Evolutionary conservation across 2,888 invertebrate genomes (phyloP).

Genomic region (Allolobophora icterica): DNA sequence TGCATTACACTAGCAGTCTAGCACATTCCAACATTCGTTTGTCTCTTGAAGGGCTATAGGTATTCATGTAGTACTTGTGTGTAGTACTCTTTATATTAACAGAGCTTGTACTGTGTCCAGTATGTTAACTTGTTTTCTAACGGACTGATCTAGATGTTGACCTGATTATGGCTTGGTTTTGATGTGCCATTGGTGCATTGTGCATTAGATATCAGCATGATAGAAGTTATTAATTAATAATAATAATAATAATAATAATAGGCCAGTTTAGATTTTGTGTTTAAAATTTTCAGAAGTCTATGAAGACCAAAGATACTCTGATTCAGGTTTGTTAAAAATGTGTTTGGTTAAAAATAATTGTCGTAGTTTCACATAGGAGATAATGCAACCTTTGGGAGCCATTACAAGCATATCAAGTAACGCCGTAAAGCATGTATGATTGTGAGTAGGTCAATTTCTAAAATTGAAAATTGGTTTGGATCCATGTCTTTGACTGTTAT

Average conservation of each 20-base stretch:
- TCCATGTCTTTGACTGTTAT: background rate
- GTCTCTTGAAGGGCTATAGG: too few species aligned
- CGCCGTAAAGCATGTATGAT: background rate
- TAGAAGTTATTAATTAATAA: too few species aligned
- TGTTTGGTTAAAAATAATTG: too few species aligned
- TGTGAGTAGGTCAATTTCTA: background rate
- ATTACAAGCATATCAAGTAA: too few species aligned
- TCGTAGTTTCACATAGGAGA: background rate
- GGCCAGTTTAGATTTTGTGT: background rate
- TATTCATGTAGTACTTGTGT: too few species aligned
- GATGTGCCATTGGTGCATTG: too few species aligned
- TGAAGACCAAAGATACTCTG: background rate
- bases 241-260: too few species aligned
- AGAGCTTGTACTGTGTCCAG: background rate
- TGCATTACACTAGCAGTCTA: too few species aligned
- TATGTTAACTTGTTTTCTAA: background rate
- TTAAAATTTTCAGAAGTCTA: background rate
- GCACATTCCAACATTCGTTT: too few species aligned
- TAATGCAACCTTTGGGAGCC: background rate
- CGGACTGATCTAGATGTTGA: too few species aligned
- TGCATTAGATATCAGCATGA: too few species aligned
- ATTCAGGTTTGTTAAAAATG: background rate
- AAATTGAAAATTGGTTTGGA: background rate
- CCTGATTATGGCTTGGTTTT: too few species aligned
- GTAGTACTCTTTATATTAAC: background rate